These are phyloP conservation scores for Nanorana parkeri DNA, from an alignment of 2,113 vertebrate genomes.

Conservation along the genomic window DNA sequence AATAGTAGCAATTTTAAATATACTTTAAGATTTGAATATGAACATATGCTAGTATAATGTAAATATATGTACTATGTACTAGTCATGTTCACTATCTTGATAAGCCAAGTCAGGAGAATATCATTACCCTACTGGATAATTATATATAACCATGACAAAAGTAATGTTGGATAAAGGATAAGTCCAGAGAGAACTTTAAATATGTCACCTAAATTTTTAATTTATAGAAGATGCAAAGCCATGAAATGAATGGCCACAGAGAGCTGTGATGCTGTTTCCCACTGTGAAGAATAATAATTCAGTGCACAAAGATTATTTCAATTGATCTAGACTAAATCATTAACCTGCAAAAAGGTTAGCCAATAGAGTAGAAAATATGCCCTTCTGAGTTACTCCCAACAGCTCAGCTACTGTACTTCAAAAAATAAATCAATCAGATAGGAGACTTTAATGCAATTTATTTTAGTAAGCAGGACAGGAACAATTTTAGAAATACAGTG, in stretches of 20 bases:
- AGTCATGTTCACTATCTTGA: no score
- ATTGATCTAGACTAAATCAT: conserved; percentile 66
- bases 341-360: conserved; percentile 67
- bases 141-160: neutral
- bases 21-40: no score
- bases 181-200: conserved; percentile 33
- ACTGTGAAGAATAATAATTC: conserved; percentile 66
- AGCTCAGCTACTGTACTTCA: conserved; percentile 60
- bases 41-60: no score
- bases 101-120: neutral
- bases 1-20: no score
- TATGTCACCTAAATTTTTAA: conserved; percentile 9
- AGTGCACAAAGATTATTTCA: conserved; percentile 71
- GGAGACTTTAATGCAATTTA: conserved; percentile 56
- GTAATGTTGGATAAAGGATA: conserved; percentile 9
- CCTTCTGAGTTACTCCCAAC: conserved; percentile 64
- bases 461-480: conserved; percentile 59
- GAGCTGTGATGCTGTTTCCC: conserved; percentile 63
- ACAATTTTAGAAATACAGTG: conserved; percentile 53
- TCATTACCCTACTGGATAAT: neutral
- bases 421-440: conserved; percentile 66
- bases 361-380: conserved; percentile 68
- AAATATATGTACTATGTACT: no score
- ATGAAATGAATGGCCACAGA: conserved; percentile 63
- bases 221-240: conserved; percentile 55